Percentiles rank a stretch among this genome's conserved stretches.
phyloP scores from a whole-genome alignment of 2,888 invertebrate genomes.

The Zonitis immaculata region DNA sequence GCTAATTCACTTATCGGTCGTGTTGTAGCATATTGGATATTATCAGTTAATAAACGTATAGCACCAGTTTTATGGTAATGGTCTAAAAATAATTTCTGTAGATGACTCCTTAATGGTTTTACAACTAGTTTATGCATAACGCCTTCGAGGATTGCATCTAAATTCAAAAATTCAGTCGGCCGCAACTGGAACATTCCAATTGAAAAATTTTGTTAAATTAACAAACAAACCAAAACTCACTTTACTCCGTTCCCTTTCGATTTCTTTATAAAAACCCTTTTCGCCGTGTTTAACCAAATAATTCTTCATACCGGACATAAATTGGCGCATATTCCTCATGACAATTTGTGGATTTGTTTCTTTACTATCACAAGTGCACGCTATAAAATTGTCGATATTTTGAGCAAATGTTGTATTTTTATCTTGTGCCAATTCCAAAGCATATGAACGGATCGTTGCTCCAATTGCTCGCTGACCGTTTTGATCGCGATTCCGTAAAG shows the following conservation, averaged over 20 bases:
- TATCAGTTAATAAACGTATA: conserved; percentile 67
- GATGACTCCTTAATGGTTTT: conserved; percentile 74
- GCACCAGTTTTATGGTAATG: conserved; percentile 76
- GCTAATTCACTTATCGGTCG: conserved; percentile 65
- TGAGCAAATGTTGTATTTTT: conserved; percentile 86
- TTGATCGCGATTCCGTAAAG: conserved; percentile 58
- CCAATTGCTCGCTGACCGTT: conserved; percentile 60
- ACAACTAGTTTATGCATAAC: conserved; percentile 92
- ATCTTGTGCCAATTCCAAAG: conserved; percentile 75
- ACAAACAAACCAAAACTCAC: conserved; percentile 46
- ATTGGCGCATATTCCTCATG: conserved; percentile 89
- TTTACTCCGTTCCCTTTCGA: conserved; percentile 79
- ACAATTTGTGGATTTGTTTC: conserved; percentile 82
- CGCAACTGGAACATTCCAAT: conserved; percentile 57
- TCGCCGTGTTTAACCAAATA: conserved; percentile 95
- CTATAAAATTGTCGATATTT: conserved; percentile 89
- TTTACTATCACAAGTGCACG: conserved; percentile 85
- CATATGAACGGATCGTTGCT: conserved; percentile 71
- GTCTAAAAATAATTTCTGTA: conserved; percentile 81
- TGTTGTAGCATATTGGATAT: conserved; percentile 64
- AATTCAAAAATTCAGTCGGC: conserved; percentile 87
- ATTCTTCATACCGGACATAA: conserved; percentile 98
- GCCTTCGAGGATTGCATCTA: conserved; percentile 92
- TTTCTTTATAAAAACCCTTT: conserved; percentile 84
- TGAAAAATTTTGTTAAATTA: conserved; percentile 8